Conservation (phyloP, 2,797 vertebrate species). For the Phrynocephalus guinanensis region DNA sequence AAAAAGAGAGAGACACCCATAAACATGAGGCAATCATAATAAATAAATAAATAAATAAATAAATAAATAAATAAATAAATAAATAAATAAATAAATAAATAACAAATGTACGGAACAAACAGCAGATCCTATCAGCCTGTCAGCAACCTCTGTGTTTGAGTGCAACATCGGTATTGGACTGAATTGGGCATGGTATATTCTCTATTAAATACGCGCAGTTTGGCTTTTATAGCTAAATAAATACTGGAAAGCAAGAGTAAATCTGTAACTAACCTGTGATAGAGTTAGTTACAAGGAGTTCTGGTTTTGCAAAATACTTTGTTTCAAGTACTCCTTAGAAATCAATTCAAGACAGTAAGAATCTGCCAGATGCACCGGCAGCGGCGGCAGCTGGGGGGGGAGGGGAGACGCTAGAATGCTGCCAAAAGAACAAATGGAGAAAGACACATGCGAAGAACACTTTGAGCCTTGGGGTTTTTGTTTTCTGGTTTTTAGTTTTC, state of each 20-base stretch:
- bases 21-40: background rate
- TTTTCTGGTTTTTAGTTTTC: background rate
- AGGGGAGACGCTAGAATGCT: background rate
- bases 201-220: background rate
- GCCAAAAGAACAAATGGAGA: background rate
- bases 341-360: background rate
- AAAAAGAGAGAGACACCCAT: conserved; percentile 9
- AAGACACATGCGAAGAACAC: background rate
- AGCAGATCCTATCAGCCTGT: background rate
- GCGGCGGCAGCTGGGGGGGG: too few relatives aligned
- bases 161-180: background rate
- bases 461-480: background rate
- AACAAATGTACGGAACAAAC: background rate
- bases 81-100: too few relatives aligned
- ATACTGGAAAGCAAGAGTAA: background rate
- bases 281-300: background rate
- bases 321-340: conserved; percentile 13
- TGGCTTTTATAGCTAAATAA: background rate
- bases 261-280: background rate
- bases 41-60: background rate
- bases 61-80: too few relatives aligned
- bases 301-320: conserved; percentile 4
- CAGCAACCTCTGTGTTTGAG: background rate
- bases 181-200: background rate
- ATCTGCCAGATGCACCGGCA: background rate